phyloP scores from a whole-genome alignment of 2,888 invertebrate genomes.

The Cerastoderma edule region DNA sequence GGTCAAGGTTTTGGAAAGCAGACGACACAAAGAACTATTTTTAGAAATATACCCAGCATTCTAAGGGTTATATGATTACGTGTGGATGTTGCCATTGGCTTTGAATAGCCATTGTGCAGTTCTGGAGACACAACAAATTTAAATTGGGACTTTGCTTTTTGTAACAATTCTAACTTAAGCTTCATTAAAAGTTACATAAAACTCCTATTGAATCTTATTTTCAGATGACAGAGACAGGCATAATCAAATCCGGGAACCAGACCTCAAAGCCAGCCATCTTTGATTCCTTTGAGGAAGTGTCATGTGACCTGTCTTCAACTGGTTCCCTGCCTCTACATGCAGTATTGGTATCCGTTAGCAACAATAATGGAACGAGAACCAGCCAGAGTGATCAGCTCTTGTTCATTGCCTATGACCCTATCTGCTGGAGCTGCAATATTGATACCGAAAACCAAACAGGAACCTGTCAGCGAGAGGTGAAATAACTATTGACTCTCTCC shows the following conservation, averaged over 20 bases:
- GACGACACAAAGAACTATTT: too few relatives aligned
- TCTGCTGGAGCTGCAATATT: slow-evolving; percentile 65
- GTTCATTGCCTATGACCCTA: slow-evolving; percentile 64
- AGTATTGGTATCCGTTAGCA: slow-evolving; percentile 65
- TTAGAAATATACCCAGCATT: too few relatives aligned
- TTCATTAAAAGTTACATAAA: too few relatives aligned
- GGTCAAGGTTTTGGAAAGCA: too few relatives aligned
- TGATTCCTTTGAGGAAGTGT: slow-evolving; percentile 66
- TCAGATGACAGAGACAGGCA: slow-evolving; percentile 35
- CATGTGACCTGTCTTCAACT: slow-evolving; percentile 61
- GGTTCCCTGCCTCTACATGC: slow-evolving; percentile 50
- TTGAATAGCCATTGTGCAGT: too few relatives aligned
- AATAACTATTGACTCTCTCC: background rate
- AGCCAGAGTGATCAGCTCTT: slow-evolving; percentile 56
- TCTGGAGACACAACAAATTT: too few relatives aligned
- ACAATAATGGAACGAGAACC: slow-evolving; percentile 62
- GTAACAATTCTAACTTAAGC: too few relatives aligned
- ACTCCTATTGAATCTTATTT: too few relatives aligned
- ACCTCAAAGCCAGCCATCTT: slow-evolving; percentile 59
- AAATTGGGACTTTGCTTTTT: too few relatives aligned
- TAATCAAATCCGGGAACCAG: slow-evolving; percentile 29
- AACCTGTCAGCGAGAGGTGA: slow-evolving; percentile 53
- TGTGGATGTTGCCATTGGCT: too few relatives aligned
- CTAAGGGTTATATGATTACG: too few relatives aligned
- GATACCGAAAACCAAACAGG: slow-evolving; percentile 39